Base-by-base conservation (phyloP, 1,140 invertebrate genomes). In the Nixonia krombeini region DNA sequence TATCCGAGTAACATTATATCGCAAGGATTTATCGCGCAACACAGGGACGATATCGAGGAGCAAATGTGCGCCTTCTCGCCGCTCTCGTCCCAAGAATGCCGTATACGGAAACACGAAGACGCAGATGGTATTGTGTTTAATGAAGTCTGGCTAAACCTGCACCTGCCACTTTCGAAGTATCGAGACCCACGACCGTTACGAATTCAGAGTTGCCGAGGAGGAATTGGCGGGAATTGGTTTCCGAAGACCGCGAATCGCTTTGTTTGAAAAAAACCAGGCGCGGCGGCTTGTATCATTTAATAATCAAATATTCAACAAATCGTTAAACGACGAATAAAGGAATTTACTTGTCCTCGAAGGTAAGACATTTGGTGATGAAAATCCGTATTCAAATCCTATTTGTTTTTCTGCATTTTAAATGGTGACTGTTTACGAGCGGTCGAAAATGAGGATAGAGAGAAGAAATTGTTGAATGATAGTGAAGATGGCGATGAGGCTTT, bases 51-150 rank as follows among this genome's bases (percentile, higher is more conserved):
- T 56, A 51, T 56, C 51, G 17, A 33, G 37, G 37, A 56, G 46
- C 45, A 47, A 41, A 51, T 31, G 41, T 29, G 10, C 23, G 59
- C 28, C 49, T 38, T 26, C 25, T 31, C 52, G 50, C n/a, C n/a
- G n/a, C 41, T 56, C 16, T 44, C 42, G 51, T 57, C 46, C 50
- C n/a, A 46, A 56, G 61, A 56, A 56, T 38, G 28, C 46, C 47
- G 45, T 62, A 73, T 64, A 75, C 66, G 78, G 59, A 77, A 80
- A 75, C 73, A 78, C 75, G 77, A 77, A 76, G 78, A 79, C 79
- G 79, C 79, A 81, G 79, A 81, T 81, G 79, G 77, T 75, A 79
- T 77, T 79, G 74, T 73, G 76, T 82, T 82, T 82, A 82, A 82
- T 82, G 80, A 82, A 82, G 80, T 82, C 79, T 80, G 78, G 78